These are phyloP conservation scores for Drosophila pseudotalamancana DNA, from an alignment of 2,888 invertebrate species.

Conservation along the genomic window DNA sequence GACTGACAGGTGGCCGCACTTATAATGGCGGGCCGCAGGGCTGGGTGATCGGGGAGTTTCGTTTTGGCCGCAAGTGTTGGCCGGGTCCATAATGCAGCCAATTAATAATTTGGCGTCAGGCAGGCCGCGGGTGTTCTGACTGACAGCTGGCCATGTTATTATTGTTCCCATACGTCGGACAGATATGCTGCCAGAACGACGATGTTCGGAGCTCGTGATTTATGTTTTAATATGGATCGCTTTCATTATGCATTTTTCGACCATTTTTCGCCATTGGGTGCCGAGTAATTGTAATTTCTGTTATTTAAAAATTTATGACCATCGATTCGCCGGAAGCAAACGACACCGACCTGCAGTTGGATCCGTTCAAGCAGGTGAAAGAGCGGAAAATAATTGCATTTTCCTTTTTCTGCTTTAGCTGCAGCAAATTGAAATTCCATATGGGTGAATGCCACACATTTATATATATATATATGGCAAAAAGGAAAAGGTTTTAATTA, in stretches of 20 bases:
- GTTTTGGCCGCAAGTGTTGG: not conserved
- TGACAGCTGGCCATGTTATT: slow-evolving; percentile 71
- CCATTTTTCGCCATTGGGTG: slow-evolving; percentile 35
- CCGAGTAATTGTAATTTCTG: slow-evolving; percentile 75
- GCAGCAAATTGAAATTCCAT: slow-evolving; percentile 68
- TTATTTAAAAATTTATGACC: slow-evolving; percentile 77
- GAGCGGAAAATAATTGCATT: slow-evolving; percentile 71
- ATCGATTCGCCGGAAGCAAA: slow-evolving; percentile 60
- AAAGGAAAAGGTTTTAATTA: slow-evolving; percentile 37
- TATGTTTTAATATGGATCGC: slow-evolving; percentile 74
- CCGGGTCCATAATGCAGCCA: slow-evolving; percentile 64
- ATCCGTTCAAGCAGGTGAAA: slow-evolving; percentile 30
- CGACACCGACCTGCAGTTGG: slow-evolving; percentile 33
- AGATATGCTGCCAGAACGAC: slow-evolving; percentile 25
- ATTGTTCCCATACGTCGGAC: slow-evolving; percentile 54
- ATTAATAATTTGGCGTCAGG: slow-evolving; percentile 64
- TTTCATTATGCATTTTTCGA: slow-evolving; percentile 77
- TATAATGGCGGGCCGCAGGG: slow-evolving; percentile 19
- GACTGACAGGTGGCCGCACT: slow-evolving; percentile 52
- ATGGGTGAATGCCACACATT: slow-evolving; percentile 23
- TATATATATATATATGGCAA: too few species aligned
- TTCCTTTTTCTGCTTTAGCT: slow-evolving; percentile 26
- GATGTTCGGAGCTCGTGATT: slow-evolving; percentile 57
- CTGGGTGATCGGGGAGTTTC: not conserved
- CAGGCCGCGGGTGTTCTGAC: slow-evolving; percentile 57